phyloP scores from a whole-genome alignment of 2,797 vertebrate genomes.

The Alosa sapidissima region DNA sequence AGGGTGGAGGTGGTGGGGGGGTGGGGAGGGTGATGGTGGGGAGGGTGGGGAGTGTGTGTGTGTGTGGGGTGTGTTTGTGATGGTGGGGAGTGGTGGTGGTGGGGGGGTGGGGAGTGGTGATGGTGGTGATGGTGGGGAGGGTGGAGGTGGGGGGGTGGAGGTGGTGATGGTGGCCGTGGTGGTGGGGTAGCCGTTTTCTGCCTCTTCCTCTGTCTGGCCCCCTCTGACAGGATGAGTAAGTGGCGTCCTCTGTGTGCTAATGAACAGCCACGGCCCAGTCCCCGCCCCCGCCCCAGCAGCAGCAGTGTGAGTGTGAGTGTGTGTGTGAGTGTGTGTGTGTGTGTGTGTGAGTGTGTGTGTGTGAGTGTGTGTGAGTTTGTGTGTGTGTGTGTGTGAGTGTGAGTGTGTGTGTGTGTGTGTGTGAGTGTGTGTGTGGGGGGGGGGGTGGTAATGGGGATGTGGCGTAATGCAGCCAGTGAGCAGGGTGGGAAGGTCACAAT shows the following conservation, averaged over 20 bases:
- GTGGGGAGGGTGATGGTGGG: too few relatives aligned
- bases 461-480: not conserved
- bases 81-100: too few relatives aligned
- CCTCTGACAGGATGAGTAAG: conserved; percentile 51
- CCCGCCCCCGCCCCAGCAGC: not conserved
- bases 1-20: not conserved
- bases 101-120: not conserved
- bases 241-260: conserved; percentile 49
- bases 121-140: too few relatives aligned
- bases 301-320: not conserved
- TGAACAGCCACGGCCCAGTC: conserved; percentile 31
- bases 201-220: conserved; percentile 29
- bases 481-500: not conserved
- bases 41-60: too few relatives aligned
- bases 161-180: not conserved
- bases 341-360: too few relatives aligned
- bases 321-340: too few relatives aligned
- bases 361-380: too few relatives aligned
- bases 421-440: too few relatives aligned
- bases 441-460: not conserved
- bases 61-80: too few relatives aligned
- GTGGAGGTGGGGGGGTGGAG: too few relatives aligned
- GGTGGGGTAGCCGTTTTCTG: conserved; percentile 36
- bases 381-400: too few relatives aligned
- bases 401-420: too few relatives aligned